Evolutionary conservation across 2,888 invertebrate species (phyloP).

Genomic region (Syrista parreyssii): DNA sequence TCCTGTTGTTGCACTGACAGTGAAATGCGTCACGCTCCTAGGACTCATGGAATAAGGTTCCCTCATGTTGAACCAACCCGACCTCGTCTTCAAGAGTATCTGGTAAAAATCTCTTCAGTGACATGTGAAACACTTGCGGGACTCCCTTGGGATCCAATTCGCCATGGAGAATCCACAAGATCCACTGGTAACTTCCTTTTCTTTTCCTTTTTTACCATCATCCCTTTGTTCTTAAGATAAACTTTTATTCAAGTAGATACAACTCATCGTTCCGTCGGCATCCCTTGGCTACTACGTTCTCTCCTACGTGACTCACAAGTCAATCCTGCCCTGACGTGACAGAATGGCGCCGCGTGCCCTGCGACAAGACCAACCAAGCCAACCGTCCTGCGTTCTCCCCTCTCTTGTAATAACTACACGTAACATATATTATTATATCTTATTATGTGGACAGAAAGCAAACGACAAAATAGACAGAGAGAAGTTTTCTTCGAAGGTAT

Average conservation of each 20-base stretch:
- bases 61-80: too few species aligned
- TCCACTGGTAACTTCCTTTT: background rate
- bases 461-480: background rate
- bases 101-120: too few species aligned
- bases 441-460: background rate
- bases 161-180: too few species aligned
- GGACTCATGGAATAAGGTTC: too few species aligned
- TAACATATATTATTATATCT: background rate
- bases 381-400: slow-evolving; percentile 4
- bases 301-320: too few species aligned
- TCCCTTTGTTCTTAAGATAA: background rate
- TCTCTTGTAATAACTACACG: slow-evolving; percentile 8
- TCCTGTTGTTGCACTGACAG: too few species aligned
- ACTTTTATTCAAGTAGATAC: too few species aligned
- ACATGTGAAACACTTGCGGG: too few species aligned
- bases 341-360: slow-evolving; percentile 27
- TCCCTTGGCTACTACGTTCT: background rate
- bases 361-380: background rate
- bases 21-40: too few species aligned
- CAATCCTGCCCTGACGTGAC: slow-evolving; percentile 24
- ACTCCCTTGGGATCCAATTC: too few species aligned
- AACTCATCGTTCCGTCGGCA: slow-evolving; percentile 8
- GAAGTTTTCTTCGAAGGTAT: background rate
- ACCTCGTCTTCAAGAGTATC: too few species aligned
- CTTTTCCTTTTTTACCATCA: background rate